A percentile compares a stretch with the other conserved stretches of the same genome.
Evolutionary conservation across 2,113 vertebrate genomes (phyloP).

Genomic region (Ramphastos sulfuratus): DNA sequence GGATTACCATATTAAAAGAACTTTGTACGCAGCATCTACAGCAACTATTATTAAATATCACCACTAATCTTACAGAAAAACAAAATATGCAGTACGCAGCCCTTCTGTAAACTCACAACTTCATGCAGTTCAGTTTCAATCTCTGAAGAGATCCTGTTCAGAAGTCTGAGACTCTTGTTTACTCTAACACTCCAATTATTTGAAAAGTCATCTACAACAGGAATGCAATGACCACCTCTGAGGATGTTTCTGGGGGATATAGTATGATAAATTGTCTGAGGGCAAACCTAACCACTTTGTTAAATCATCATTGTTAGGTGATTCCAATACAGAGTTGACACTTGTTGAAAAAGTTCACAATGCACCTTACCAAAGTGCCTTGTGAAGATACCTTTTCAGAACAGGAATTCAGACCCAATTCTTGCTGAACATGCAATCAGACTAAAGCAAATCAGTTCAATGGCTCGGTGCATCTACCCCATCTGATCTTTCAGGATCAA

Average conservation of each 20-base stretch:
- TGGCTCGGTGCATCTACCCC: background rate
- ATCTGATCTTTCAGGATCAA: background rate
- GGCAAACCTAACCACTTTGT: background rate
- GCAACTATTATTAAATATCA: background rate
- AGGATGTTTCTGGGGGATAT: background rate
- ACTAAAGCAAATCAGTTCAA: background rate
- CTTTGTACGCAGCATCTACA: background rate
- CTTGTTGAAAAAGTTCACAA: background rate
- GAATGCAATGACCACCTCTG: background rate
- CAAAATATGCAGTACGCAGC: background rate
- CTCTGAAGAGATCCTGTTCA: background rate
- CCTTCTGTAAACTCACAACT: no score
- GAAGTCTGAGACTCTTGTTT: background rate
- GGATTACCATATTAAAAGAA: background rate
- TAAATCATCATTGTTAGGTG: background rate
- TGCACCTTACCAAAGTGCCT: background rate
- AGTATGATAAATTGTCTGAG: background rate
- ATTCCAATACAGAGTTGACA: background rate
- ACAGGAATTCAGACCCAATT: background rate
- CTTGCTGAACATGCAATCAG: background rate
- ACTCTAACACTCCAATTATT: background rate
- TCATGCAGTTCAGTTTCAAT: background rate
- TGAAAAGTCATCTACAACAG: background rate
- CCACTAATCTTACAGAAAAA: background rate
- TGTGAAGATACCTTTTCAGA: background rate